These are phyloP conservation scores for Uloborus plumipes DNA, from an alignment of 2,888 invertebrate genomes.

Conservation along the genomic window DNA sequence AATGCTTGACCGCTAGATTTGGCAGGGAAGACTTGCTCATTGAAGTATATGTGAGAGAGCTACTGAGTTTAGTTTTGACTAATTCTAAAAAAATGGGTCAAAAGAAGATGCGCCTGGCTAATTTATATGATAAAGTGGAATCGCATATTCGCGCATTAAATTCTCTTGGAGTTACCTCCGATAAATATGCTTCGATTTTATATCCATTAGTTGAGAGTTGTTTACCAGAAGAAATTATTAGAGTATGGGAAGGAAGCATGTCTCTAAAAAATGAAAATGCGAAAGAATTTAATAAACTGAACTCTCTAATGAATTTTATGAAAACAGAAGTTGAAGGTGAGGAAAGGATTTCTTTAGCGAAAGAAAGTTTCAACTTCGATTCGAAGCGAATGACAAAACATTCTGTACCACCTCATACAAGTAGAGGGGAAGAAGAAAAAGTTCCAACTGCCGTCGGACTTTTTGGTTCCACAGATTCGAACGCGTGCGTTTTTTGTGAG, in stretches of 20 bases:
- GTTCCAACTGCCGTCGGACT: too few relatives aligned
- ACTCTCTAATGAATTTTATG: not conserved
- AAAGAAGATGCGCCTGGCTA: not conserved
- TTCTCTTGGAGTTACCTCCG: not conserved
- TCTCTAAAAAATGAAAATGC: not conserved
- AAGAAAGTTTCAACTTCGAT: not conserved
- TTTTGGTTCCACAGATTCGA: too few relatives aligned
- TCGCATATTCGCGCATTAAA: not conserved
- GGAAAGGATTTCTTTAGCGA: not conserved
- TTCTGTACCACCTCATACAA: not conserved
- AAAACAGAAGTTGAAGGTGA: not conserved
- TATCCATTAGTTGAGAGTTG: conserved; percentile 3
- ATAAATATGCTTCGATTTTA: not conserved
- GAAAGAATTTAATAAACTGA: not conserved
- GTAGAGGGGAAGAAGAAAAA: too few relatives aligned
- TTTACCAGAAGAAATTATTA: not conserved
- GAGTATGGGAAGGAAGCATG: not conserved
- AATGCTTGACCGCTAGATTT: conserved; percentile 45
- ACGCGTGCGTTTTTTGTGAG: too few relatives aligned
- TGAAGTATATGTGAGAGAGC: conserved; percentile 68
- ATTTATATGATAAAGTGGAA: not conserved
- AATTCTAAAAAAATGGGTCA: not conserved
- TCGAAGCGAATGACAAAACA: not conserved
- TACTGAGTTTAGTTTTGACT: conserved; percentile 67
- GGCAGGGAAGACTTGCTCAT: conserved; percentile 67